Percentiles rank a stretch among this genome's conserved stretches.
These are phyloP conservation scores for Leptinotarsa defecta DNA, from an alignment of 1,140 invertebrate genomes.

Conservation along the genomic window DNA sequence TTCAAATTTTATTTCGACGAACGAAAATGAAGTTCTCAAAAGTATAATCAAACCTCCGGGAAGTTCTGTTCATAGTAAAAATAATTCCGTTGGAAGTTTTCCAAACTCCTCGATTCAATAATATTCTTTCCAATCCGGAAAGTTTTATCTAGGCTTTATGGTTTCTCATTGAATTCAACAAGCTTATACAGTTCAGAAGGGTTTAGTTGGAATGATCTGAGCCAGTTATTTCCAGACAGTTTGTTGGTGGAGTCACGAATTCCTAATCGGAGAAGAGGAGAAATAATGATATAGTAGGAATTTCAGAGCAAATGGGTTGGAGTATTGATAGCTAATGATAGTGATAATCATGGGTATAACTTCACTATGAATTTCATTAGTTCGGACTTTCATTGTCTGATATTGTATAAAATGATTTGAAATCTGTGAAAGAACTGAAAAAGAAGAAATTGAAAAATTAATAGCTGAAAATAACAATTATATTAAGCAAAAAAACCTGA, in stretches of 20 bases:
- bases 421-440: too few species aligned
- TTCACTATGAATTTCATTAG: too few species aligned
- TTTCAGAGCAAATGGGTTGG: too few species aligned
- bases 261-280: not conserved
- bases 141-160: slow-evolving; percentile 12
- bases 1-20: not conserved
- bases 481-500: too few species aligned
- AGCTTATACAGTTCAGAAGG: not conserved
- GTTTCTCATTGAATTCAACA: slow-evolving; percentile 11
- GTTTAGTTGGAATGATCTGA: not conserved
- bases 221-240: not conserved
- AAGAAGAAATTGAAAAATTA: too few species aligned
- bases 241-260: not conserved
- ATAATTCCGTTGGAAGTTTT: slow-evolving; percentile 11
- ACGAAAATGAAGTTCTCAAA: not conserved
- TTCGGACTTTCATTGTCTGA: too few species aligned
- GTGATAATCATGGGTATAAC: too few species aligned
- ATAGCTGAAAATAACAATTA: too few species aligned
- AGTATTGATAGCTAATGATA: too few species aligned
- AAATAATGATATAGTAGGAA: too few species aligned
- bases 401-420: too few species aligned
- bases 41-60: not conserved
- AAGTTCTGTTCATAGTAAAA: slow-evolving; percentile 6
- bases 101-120: not conserved
- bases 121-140: not conserved